Evolutionary conservation across 2,113 vertebrate genomes (phyloP).

Genomic region (Chunga burmeisteri): DNA sequence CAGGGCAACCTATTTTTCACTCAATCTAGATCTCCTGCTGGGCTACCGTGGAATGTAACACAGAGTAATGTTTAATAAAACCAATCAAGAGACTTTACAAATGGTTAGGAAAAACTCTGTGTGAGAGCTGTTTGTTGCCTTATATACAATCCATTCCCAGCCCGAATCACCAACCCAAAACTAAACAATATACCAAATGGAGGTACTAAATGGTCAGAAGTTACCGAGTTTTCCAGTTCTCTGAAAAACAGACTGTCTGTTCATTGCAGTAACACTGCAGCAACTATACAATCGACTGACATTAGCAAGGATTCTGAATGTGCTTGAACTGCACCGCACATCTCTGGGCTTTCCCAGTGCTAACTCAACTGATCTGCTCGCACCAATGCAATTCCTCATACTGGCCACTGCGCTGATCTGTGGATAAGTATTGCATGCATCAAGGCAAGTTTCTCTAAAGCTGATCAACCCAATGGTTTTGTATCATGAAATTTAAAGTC

Average conservation of each 20-base stretch:
- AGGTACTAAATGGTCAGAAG: not conserved
- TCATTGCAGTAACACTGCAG: not conserved
- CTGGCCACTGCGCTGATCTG: not conserved
- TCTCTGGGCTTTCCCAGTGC: not conserved
- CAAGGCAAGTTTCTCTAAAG: not conserved
- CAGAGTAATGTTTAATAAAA: conserved; percentile 2
- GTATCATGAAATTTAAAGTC: not conserved
- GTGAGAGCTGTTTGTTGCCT: not conserved
- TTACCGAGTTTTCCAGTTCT: not conserved
- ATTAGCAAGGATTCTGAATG: not conserved
- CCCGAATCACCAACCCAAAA: not conserved
- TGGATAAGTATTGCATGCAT: not conserved
- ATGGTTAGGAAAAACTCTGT: not conserved
- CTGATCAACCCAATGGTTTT: not conserved
- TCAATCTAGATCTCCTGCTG: not conserved
- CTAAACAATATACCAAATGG: not conserved
- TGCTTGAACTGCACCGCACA: not conserved
- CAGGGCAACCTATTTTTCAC: conserved; percentile 7
- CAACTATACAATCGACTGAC: not conserved
- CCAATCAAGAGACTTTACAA: not conserved
- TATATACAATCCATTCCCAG: not conserved
- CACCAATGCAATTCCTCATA: not conserved
- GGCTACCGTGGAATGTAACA: not conserved
- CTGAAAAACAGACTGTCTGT: not conserved
- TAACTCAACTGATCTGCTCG: not conserved